Percentiles rank a stretch among this genome's conserved stretches.
Evolutionary conservation across 2,797 vertebrate genomes (phyloP).

Genomic region (Silurus aristotelis): DNA sequence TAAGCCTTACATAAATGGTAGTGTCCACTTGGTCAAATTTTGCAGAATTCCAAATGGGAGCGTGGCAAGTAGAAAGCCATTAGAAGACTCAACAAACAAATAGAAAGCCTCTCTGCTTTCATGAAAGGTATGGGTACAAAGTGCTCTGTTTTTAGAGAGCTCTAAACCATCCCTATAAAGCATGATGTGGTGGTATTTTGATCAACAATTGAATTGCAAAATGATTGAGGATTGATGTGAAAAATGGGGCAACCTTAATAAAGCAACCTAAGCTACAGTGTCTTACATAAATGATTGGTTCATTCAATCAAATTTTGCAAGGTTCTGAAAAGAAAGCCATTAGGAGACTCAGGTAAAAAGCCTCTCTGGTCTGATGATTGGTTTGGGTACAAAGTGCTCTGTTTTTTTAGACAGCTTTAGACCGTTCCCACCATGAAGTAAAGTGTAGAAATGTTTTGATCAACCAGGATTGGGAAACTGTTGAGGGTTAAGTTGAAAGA

Average conservation of each 20-base stretch:
- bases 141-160: too few species aligned
- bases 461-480: neutral
- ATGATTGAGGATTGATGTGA: too few species aligned
- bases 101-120: neutral
- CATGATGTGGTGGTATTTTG: too few species aligned
- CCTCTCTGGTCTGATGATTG: neutral
- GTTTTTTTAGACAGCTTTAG: neutral
- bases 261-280: neutral
- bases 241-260: too few species aligned
- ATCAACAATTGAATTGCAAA: too few species aligned
- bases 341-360: neutral
- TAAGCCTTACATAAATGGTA: too few species aligned
- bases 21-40: constrained; percentile 2
- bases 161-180: too few species aligned
- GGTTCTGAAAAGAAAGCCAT: neutral
- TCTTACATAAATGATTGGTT: too few species aligned
- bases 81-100: neutral
- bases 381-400: neutral
- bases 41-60: neutral
- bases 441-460: neutral
- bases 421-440: neutral
- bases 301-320: too few species aligned
- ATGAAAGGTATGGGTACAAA: too few species aligned
- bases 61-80: neutral
- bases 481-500: neutral